phyloP scores from a whole-genome alignment of 2,888 invertebrate species.

The Marasmarcha lunaedactyla region DNA sequence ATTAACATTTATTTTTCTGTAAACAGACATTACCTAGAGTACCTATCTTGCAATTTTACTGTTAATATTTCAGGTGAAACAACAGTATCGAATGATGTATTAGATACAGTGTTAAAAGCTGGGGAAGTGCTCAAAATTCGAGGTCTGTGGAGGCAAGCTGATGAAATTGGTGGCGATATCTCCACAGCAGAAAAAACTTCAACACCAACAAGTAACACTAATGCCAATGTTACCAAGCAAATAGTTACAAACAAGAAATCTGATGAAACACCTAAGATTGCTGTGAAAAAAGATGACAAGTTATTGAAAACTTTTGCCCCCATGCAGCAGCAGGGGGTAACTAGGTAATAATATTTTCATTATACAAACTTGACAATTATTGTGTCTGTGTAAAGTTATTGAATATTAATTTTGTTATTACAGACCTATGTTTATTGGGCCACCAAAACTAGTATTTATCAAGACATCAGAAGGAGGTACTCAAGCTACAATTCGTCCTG shows the following conservation, averaged over 20 bases:
- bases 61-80: slow-evolving; percentile 73
- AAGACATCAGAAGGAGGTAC: slow-evolving; percentile 54
- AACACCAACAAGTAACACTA: slow-evolving; percentile 16
- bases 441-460: slow-evolving; percentile 62
- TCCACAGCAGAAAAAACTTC: slow-evolving; percentile 36
- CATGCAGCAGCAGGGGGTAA: slow-evolving; percentile 33
- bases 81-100: slow-evolving; percentile 86
- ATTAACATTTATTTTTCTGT: not conserved
- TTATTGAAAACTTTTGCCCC: slow-evolving; percentile 50
- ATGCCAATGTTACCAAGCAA: slow-evolving; percentile 35
- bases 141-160: slow-evolving; percentile 80
- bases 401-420: slow-evolving; percentile 9
- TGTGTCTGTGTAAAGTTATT: not conserved
- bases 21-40: not conserved
- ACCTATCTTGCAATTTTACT: not conserved
- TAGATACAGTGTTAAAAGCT: slow-evolving; percentile 83
- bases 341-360: slow-evolving; percentile 27
- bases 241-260: slow-evolving; percentile 35
- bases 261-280: slow-evolving; percentile 39
- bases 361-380: slow-evolving; percentile 1
- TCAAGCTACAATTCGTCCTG: slow-evolving; percentile 42
- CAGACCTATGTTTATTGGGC: slow-evolving; percentile 64
- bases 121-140: slow-evolving; percentile 86
- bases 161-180: slow-evolving; percentile 46
- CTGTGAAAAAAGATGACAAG: slow-evolving; percentile 63